Evolutionary conservation across 2,888 invertebrate genomes (phyloP), one percentile per base, ranked within the genome.

Genomic region (Vandiemenella viatica): DNA sequence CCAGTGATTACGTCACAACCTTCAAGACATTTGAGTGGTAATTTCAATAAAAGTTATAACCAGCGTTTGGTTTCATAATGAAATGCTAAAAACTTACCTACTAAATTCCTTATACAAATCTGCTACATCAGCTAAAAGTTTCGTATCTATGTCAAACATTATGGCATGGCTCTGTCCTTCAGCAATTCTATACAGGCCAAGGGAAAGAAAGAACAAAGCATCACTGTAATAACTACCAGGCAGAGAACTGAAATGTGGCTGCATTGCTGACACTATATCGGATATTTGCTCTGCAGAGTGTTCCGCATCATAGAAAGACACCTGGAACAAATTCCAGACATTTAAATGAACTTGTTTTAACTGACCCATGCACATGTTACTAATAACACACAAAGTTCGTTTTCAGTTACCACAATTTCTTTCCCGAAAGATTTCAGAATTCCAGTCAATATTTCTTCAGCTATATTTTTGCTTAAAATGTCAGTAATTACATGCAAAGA

Each of bases 171-270:
- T 68, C 59, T 84, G 74, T 45, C 71, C 62, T 10, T 80, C 78
- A 38, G 83, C 76, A 44, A 85, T 75, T 57, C 74, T 71, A 62
- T 85, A 80, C 20, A 86, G 63, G 2, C 80, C 82, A 45, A 85
- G 67, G 0, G 87, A 86, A 21, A 87, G 63, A 62, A 82, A 87
- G 66, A 87, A 88, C 19, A 87, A 65, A 1, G 82, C 78, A 65
- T 84, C 82, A 56, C 80, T 80, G 62, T 85, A 88, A 60, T 87
- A 86, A 4, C 80, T 75, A 48, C 78, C 79, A 42, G 79, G 77
- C 58, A 75, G 76, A 49, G 78, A 78, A 59, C 76, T 79, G 65
- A 87, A 86, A 61, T 77, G 75, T 6, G 77, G 76, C 55, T 78
- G 79, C 75, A 86, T 76, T 19, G 74, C 72, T 21, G 72, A 65